Conservation (phyloP, 2,797 vertebrate genomes). For the Pangasius larnaudii region DNA sequence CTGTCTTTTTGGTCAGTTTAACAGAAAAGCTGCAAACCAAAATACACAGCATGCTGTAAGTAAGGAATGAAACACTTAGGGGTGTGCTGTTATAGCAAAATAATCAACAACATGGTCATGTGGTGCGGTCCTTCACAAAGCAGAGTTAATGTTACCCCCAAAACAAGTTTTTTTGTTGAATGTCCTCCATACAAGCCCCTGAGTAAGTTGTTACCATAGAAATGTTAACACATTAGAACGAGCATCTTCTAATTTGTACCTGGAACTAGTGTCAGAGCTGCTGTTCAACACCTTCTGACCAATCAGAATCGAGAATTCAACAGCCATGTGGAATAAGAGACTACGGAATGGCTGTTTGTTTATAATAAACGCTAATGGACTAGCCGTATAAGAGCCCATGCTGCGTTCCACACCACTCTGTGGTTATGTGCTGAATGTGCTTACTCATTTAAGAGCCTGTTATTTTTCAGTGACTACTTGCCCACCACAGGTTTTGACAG, state of each 20-base stretch:
- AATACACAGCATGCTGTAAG: neutral
- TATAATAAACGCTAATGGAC: neutral
- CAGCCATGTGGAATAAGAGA: neutral
- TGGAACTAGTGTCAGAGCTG: neutral
- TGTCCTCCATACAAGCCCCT: neutral
- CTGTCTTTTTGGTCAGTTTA: neutral
- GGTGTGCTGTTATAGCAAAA: neutral
- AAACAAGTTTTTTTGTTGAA: neutral
- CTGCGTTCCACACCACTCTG: neutral
- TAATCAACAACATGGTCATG: neutral
- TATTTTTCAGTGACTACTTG: slow-evolving; percentile 8
- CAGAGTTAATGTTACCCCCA: neutral
- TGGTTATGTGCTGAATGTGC: neutral
- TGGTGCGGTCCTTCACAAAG: neutral
- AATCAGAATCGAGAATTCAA: neutral
- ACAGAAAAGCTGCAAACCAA: neutral
- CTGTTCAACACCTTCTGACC: neutral
- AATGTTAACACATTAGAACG: neutral
- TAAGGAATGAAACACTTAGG: neutral
- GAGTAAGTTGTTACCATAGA: too few species aligned
- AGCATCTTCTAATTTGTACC: neutral
- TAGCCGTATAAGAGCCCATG: too few species aligned
- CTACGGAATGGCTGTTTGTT: neutral
- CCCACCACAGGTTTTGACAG: slow-evolving; percentile 27
- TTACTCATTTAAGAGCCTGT: slow-evolving; percentile 27